Conservation (phyloP, 2,113 vertebrate genomes). For the Anoplopoma fimbria region DNA sequence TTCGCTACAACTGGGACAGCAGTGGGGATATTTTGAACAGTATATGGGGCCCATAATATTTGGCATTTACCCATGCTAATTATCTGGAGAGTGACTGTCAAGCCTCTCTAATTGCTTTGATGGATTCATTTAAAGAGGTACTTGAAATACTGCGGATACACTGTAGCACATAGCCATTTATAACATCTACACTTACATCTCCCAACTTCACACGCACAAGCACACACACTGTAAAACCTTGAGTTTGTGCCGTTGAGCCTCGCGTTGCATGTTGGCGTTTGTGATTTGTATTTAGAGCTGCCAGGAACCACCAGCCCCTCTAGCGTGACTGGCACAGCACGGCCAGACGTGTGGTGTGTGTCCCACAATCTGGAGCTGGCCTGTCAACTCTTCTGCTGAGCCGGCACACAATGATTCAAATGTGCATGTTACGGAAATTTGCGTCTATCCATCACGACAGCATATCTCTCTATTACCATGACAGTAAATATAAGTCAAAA, state of each 20-base stretch:
- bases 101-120: conserved; percentile 70
- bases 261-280: conserved; percentile 44
- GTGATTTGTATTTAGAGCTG: conserved; percentile 51
- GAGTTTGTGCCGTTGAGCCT: conserved; percentile 4
- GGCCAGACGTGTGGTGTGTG: conserved; percentile 52
- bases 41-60: conserved; percentile 56
- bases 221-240: neutral
- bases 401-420: conserved; percentile 35
- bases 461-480: conserved; percentile 28
- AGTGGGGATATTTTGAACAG: conserved; percentile 39
- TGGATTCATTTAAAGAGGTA: conserved; percentile 68
- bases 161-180: conserved; percentile 26
- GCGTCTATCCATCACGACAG: conserved; percentile 28
- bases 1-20: conserved; percentile 45
- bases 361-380: conserved; percentile 45
- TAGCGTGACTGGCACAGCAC: conserved; percentile 49
- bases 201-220: neutral
- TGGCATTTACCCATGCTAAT: conserved; percentile 68
- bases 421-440: conserved; percentile 18
- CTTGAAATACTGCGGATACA: conserved; percentile 58
- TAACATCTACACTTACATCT: conserved; percentile 22
- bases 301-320: conserved; percentile 62
- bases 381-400: conserved; percentile 60
- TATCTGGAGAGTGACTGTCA: conserved; percentile 62
- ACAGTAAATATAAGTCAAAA: conserved; percentile 43